Base-by-base conservation (phyloP, 2,888 invertebrate genomes). In the Microplitis deprimator region DNA sequence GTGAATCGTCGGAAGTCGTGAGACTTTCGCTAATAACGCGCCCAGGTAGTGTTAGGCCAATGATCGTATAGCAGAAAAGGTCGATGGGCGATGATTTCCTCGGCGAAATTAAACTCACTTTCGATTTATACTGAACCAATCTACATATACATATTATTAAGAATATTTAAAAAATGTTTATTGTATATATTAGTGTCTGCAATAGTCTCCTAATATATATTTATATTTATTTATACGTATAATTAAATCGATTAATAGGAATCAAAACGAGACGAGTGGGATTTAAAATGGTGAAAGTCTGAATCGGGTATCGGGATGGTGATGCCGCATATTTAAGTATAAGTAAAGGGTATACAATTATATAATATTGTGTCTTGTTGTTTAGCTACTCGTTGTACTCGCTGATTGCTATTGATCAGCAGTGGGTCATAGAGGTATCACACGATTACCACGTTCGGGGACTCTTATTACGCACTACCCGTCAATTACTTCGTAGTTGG, bases 251-350 rank as follows among this genome's bases (percentile, higher is more conserved):
- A 78, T 73, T 73, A 73, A 72, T 62, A 67, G 61, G 68, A 77
- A 79, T 79, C 79, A 76, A 67, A 78, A 68, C 79, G 78, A 73
- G 76, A 77, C 76, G 75, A 79, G 76, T 3, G 4, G 29, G 29
- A 29, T 29, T 29, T 78, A 77, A 80, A 80, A 75, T 77, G 79
- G 79, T 80, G 80, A 80, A 80, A 80, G 80, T 80, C 78, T 29
- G 29, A 29, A 29, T 29, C 4, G 29, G 4, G 29, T 29, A 29
- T 29, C 29, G 29, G 29, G 2, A 29, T 29, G 29, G 29, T 29
- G 29, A 29, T 29, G 29, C 29, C 29, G 29, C 29, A 29, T 29
- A 29, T 29, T 29, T 29, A 29, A 29, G 29, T 29, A 80, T 80
- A 79, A 71, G 78, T 78, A 76, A 75, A 39, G 71, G 70, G 68